These are phyloP conservation scores for Gari tellinella DNA, from an alignment of 2,888 invertebrate genomes.

Conservation along the genomic window DNA sequence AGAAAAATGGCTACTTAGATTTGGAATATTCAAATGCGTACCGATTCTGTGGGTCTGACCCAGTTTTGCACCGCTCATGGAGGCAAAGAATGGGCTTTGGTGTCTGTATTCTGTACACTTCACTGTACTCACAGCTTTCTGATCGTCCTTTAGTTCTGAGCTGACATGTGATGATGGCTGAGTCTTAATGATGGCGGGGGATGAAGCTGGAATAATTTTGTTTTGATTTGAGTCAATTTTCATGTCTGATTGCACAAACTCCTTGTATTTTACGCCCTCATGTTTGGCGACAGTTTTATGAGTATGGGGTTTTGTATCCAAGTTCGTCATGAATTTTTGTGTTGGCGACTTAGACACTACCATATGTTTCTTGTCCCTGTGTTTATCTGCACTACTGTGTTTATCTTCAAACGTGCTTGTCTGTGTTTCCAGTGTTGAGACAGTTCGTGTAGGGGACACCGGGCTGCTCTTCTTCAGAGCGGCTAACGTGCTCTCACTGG, in stretches of 20 bases:
- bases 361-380: constrained; percentile 16
- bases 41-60: constrained; percentile 40
- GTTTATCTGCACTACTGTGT: constrained; percentile 15
- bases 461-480: constrained; percentile 57
- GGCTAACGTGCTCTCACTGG: constrained; percentile 44
- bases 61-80: constrained; percentile 47
- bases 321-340: not conserved
- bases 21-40: constrained; percentile 57
- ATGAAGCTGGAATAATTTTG: constrained; percentile 6
- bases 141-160: too few relatives aligned
- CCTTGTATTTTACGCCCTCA: not conserved
- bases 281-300: not conserved
- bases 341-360: constrained; percentile 4
- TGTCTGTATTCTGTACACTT: constrained; percentile 54
- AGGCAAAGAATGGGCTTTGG: constrained; percentile 57
- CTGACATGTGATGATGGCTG: too few relatives aligned
- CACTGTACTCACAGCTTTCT: not conserved
- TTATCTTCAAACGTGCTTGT: constrained; percentile 34
- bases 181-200: too few relatives aligned
- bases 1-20: constrained; percentile 52
- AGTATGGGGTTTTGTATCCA: constrained; percentile 5
- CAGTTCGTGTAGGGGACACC: constrained; percentile 53
- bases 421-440: constrained; percentile 35
- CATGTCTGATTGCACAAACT: constrained; percentile 3
- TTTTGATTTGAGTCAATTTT: constrained; percentile 36